Percentiles rank a stretch among this genome's conserved stretches.
phyloP scores from a whole-genome alignment of 2,113 vertebrate genomes.

The Pycnonotus jocosus region DNA sequence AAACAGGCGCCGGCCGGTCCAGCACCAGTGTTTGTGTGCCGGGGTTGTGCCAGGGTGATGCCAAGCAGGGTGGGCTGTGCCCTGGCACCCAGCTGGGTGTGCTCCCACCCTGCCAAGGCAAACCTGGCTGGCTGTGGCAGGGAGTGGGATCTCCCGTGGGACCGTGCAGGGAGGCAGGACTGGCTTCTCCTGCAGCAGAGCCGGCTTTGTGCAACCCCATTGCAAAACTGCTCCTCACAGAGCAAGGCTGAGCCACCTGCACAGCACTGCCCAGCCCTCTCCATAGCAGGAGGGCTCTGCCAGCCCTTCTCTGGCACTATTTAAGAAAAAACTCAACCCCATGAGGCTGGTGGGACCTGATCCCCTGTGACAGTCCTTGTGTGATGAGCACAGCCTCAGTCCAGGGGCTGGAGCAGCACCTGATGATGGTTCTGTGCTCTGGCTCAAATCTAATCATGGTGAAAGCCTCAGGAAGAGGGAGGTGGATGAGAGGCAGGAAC shows the following conservation, averaged over 20 bases:
- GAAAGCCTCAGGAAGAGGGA: background rate
- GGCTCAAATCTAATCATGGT: background rate
- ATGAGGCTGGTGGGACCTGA: background rate
- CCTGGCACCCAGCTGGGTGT: background rate
- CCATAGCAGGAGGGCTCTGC: background rate
- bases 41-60: background rate
- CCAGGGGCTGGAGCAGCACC: background rate
- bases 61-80: background rate
- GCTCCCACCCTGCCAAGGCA: background rate
- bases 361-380: accelerated
- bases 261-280: background rate
- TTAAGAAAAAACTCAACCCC: background rate
- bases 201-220: background rate
- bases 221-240: background rate
- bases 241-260: background rate
- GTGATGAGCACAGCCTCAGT: background rate
- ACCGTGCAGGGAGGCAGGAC: background rate
- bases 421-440: background rate
- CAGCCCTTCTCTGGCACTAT: background rate
- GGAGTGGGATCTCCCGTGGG: background rate
- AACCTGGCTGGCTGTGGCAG: background rate
- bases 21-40: background rate
- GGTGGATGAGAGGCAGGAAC: background rate
- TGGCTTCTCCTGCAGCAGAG: background rate
- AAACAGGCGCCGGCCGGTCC: background rate